These are phyloP conservation scores for Zalophus californianus DNA, from an alignment of 2,797 vertebrate genomes.

Conservation along the genomic window DNA sequence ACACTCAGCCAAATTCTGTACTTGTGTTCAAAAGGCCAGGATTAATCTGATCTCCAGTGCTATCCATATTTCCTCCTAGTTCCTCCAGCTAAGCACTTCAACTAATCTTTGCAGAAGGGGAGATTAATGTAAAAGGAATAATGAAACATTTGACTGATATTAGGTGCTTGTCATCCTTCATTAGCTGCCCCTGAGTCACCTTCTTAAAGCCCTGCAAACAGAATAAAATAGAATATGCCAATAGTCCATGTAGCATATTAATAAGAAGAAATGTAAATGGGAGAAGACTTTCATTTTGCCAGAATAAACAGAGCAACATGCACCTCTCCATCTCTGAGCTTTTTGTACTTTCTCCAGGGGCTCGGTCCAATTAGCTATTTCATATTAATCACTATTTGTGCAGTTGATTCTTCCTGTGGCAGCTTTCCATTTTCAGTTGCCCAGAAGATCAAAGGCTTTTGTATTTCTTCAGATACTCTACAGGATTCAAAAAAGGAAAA, in stretches of 20 bases:
- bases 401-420: conserved; percentile 62
- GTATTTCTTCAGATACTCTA: not conserved
- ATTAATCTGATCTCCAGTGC: conserved; percentile 61
- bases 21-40: conserved; percentile 48
- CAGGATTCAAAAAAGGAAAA: conserved; percentile 9
- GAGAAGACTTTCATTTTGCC: conserved; percentile 73
- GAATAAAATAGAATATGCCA: not conserved
- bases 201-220: conserved; percentile 66
- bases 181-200: conserved; percentile 75
- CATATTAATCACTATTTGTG: conserved; percentile 71
- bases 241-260: conserved; percentile 54
- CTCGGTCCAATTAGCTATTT: conserved; percentile 82
- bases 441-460: conserved; percentile 16
- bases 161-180: conserved; percentile 75
- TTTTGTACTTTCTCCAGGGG: conserved; percentile 75
- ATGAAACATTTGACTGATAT: conserved; percentile 73
- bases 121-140: conserved; percentile 36
- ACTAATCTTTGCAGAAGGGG: conserved; percentile 62
- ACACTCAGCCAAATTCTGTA: conserved; percentile 32
- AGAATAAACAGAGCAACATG: conserved; percentile 84
- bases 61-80: conserved; percentile 45
- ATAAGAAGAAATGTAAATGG: conserved; percentile 76
- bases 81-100: conserved; percentile 39
- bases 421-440: conserved; percentile 69
- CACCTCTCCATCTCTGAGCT: conserved; percentile 72